Conservation (phyloP, 2,113 vertebrate species). For the Podocnemis expansa region DNA sequence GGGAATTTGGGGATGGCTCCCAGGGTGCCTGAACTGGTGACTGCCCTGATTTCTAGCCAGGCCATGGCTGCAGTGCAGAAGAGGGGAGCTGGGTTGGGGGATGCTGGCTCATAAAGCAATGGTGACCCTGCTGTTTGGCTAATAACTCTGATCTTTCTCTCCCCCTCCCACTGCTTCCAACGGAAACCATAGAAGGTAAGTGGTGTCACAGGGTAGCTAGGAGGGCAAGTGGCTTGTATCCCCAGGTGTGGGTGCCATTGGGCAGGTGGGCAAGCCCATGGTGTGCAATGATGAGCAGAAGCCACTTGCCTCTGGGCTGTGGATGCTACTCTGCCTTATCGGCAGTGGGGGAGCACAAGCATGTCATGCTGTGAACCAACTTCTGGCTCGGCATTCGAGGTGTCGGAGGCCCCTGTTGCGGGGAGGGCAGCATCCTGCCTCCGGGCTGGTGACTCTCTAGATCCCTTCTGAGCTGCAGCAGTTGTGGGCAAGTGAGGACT, state of each 20-base stretch:
- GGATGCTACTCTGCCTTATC: background rate
- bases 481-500: background rate
- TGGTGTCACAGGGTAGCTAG: no score
- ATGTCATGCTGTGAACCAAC: no score
- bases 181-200: background rate
- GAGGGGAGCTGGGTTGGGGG: background rate
- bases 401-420: no score
- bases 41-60: background rate
- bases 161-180: fast-evolving
- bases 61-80: no score
- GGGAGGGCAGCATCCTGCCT: no score
- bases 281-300: no score
- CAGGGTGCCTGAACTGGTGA: no score
- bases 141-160: background rate
- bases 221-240: fast-evolving
- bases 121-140: background rate
- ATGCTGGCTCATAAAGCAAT: no score
- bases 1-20: no score
- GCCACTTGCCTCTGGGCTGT: background rate
- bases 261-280: no score
- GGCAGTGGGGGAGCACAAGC: background rate
- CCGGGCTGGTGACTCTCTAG: background rate
- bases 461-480: background rate
- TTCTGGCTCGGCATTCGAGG: background rate
- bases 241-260: no score